Conservation (phyloP, 2,113 vertebrate genomes). For the Hippocampus mohnikei region DNA sequence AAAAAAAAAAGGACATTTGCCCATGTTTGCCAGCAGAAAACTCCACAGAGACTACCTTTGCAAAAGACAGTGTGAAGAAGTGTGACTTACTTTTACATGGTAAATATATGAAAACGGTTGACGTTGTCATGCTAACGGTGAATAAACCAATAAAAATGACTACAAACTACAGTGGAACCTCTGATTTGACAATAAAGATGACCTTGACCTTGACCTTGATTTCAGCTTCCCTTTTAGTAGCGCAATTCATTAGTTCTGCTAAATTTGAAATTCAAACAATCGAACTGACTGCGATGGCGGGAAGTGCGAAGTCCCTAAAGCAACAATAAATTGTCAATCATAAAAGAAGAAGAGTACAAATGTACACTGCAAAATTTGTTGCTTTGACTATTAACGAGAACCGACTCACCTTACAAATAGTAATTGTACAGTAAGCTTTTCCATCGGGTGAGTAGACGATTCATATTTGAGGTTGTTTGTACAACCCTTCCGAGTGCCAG, state of each 20-base stretch:
- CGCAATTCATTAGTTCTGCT: background rate
- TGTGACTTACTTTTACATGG: conserved; percentile 17
- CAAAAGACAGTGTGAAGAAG: conserved; percentile 2
- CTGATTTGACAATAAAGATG: too few relatives aligned
- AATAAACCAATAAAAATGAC: background rate
- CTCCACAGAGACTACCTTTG: conserved; percentile 11
- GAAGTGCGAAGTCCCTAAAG: background rate
- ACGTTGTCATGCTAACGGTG: background rate
- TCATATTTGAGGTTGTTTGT: too few relatives aligned
- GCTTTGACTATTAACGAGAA: background rate
- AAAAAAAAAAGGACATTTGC: background rate
- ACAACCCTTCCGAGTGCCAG: too few relatives aligned
- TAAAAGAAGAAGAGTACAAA: background rate
- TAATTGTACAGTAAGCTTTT: background rate
- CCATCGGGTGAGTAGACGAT: too few relatives aligned
- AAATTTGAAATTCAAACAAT: background rate
- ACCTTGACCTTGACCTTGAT: too few relatives aligned
- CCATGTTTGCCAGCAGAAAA: background rate
- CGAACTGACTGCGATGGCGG: background rate
- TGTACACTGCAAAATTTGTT: background rate
- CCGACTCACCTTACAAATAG: background rate
- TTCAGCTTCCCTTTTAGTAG: background rate
- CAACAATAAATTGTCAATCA: background rate
- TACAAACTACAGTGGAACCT: conserved; percentile 2
- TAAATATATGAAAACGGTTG: conserved; percentile 1